Evolutionary conservation across 2,113 vertebrate species (phyloP).

Genomic region (Engystomops pustulosus): DNA sequence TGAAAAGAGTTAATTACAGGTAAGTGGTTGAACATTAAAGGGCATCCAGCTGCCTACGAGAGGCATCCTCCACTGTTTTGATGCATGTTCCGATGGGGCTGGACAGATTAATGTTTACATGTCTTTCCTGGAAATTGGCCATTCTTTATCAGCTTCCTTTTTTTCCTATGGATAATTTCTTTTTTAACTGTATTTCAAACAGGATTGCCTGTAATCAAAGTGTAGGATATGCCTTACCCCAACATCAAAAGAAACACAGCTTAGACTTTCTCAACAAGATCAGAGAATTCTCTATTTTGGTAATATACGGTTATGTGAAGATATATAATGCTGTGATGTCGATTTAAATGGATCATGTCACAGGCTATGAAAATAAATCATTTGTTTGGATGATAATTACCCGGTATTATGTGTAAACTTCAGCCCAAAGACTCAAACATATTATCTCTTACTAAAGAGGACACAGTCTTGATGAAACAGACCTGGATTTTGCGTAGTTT

Average conservation of each 20-base stretch:
- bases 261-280: slow-evolving; percentile 17
- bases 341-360: slow-evolving; percentile 14
- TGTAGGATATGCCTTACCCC: not conserved
- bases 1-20: slow-evolving; percentile 30
- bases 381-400: not conserved
- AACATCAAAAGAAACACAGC: slow-evolving; percentile 34
- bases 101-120: slow-evolving; percentile 45
- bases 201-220: slow-evolving; percentile 37
- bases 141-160: slow-evolving; percentile 31
- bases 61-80: slow-evolving; percentile 16
- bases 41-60: not conserved
- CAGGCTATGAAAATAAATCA: not conserved
- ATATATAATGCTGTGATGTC: slow-evolving; percentile 21
- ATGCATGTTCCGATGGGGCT: not conserved
- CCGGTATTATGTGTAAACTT: not conserved
- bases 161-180: slow-evolving; percentile 4
- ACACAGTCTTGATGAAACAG: not conserved
- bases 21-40: slow-evolving; percentile 34
- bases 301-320: slow-evolving; percentile 25
- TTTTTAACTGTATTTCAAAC: slow-evolving; percentile 32
- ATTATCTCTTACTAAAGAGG: not conserved
- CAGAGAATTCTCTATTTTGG: slow-evolving; percentile 22
- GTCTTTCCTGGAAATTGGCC: not conserved
- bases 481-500: too few species aligned
- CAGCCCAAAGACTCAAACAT: not conserved